These are phyloP conservation scores for Rhinogobius similis DNA, from an alignment of 2,113 vertebrate genomes.

Conservation along the genomic window DNA sequence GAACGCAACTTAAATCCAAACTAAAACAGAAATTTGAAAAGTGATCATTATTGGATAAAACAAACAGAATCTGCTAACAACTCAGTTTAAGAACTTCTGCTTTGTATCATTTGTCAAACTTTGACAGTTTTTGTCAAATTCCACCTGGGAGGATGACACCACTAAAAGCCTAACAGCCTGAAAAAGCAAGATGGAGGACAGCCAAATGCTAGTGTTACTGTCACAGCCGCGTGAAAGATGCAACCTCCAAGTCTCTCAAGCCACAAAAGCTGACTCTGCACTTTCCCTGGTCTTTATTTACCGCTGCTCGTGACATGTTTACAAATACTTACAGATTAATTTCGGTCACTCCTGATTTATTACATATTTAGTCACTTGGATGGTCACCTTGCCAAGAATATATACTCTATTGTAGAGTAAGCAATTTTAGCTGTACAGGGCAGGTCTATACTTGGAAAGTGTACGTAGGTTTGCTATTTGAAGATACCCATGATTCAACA, in stretches of 20 bases:
- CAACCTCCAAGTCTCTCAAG: slow-evolving; percentile 30
- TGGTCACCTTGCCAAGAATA: slow-evolving; percentile 29
- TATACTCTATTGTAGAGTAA: not conserved
- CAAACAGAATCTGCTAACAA: not conserved
- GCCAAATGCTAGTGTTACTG: slow-evolving; percentile 46
- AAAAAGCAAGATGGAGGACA: slow-evolving; percentile 26
- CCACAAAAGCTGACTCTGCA: slow-evolving; percentile 62
- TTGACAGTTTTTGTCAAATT: slow-evolving; percentile 32
- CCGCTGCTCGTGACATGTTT: slow-evolving; percentile 38
- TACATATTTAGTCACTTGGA: slow-evolving; percentile 12
- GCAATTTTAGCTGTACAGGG: slow-evolving; percentile 35
- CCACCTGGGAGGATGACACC: slow-evolving; percentile 23
- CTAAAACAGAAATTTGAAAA: not conserved
- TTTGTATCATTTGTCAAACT: slow-evolving; percentile 20
- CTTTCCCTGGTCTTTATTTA: slow-evolving; percentile 48
- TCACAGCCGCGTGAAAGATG: slow-evolving; percentile 54
- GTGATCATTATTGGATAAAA: not conserved
- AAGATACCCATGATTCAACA: slow-evolving; percentile 27
- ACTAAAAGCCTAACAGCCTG: slow-evolving; percentile 27
- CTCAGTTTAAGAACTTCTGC: not conserved
- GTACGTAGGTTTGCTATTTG: slow-evolving; percentile 11
- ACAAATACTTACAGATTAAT: slow-evolving; percentile 48
- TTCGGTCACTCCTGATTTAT: slow-evolving; percentile 30
- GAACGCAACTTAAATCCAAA: not conserved
- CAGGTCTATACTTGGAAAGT: slow-evolving; percentile 10